Base-by-base conservation (phyloP, 2,113 vertebrate genomes). In the Phrynocephalus versicolor region DNA sequence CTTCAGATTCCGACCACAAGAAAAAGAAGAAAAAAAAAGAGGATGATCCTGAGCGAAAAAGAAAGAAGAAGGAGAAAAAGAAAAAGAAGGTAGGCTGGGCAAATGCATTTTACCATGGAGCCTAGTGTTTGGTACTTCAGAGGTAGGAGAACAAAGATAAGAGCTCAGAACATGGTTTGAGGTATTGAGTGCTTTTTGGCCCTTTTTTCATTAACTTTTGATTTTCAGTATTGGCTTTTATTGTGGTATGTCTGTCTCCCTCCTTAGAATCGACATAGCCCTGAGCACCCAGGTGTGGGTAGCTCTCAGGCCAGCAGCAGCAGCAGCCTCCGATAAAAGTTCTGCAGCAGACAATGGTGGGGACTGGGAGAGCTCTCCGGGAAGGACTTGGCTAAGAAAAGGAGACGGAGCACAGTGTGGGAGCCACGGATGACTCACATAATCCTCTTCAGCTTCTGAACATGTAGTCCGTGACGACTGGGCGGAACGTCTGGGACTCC, bases 1-100 rank as follows among this genome's bases (percentile, higher is more conserved):
- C 98, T 1, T 99, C 98, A 9, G 99, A 99, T 91, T 98, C 98
- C 0, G 99, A 99, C 95, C 99, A 99, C 93, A 99, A 99, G 94
- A 99, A 99, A 92, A 99, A 99, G 95, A 99, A 99, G 95, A 99
- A 99, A 96, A 99, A 99, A 93, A 97, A 98, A 86, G 98, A 99
- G 0, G 98, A 99, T 30, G 99, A 99, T 92, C 98, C 98, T 0
- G 98, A 99, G 41, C 95, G 98, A 87, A 99, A 99, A 89, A 98
- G 98, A 93, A 99, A 99, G 95, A 99, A 99, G 97, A 99, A 99
- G 93, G 98, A 99, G 83, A 99, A 99, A 93, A 99, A 99, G 94
- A 99, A 99, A 95, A 99, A 99, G 92, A 99, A 99, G 97, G 99
- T 98, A 90, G 80, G 86, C 3, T 37, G 12, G 79, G 57, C 8